phyloP scores from a whole-genome alignment of 1,140 invertebrate species.

The Penaeus indicus region DNA sequence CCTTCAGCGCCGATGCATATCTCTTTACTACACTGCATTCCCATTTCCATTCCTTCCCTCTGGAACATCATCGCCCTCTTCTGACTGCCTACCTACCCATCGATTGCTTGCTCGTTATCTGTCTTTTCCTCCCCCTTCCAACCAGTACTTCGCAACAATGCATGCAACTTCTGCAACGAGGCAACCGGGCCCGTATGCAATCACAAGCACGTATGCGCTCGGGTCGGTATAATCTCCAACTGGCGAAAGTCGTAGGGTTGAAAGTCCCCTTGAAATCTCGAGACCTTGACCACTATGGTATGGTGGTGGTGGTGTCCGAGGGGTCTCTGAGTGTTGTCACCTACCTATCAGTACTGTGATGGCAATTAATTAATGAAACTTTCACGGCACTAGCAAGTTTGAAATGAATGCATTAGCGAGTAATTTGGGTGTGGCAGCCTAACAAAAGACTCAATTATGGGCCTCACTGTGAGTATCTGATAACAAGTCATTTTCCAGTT shows the following conservation, averaged over 20 bases:
- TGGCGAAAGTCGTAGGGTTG: constrained; percentile 39
- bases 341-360: constrained; percentile 62
- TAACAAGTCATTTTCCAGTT: constrained; percentile 59
- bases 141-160: constrained; percentile 52
- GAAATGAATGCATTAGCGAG: constrained; percentile 62
- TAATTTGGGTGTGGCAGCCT: constrained; percentile 58
- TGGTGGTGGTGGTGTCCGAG: constrained; percentile 37
- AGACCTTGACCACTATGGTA: constrained; percentile 51
- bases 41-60: neutral
- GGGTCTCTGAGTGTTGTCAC: constrained; percentile 36
- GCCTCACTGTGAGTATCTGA: constrained; percentile 57
- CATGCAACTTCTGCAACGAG: constrained; percentile 49
- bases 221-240: constrained; percentile 47
- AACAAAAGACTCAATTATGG: constrained; percentile 63
- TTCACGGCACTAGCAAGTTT: constrained; percentile 58
- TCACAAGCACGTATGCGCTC: constrained; percentile 47
- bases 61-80: neutral
- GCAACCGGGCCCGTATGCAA: constrained; percentile 51
- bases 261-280: neutral
- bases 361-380: constrained; percentile 63
- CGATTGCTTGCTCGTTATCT: constrained; percentile 50
- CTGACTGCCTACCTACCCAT: constrained; percentile 14
- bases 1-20: constrained; percentile 41
- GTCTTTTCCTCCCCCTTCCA: constrained; percentile 28
- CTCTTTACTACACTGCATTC: neutral